Base-by-base conservation (phyloP, 1,140 invertebrate genomes). In the Laupala kohalensis region DNA sequence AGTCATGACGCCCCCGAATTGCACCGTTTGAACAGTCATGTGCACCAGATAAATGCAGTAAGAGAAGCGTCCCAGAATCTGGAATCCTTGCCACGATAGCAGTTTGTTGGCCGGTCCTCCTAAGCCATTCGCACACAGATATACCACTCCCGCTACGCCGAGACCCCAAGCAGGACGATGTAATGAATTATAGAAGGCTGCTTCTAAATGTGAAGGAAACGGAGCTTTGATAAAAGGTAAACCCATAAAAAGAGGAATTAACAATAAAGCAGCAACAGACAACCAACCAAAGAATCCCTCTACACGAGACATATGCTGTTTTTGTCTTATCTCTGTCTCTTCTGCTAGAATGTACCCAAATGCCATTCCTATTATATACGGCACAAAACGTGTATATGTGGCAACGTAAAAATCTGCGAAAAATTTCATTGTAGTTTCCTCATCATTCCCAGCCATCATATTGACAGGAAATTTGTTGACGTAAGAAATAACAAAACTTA, bases 11-110 rank as follows among this genome's bases (percentile, higher is more conserved):
- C 9, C 19, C 19, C 37, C 37, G 9, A 19, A 9, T 53, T 53
- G 9, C 9, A 19, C 19, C 1, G 19, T 53, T 4, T 53, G 37
- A 53, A 53, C 9, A 53, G 37, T 53, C 19, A 23, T 23, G 64
- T 88, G 86, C 4, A 85, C 77, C 5, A 89, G 77, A 76, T 88
- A 89, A 24, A 84, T 80, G 68, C 80, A 79, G 75, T 87, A 89
- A 4, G 86, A 84, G 24, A 88, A 76, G 66, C 85, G 78, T 62
- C 83, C 83, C 0, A 88, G 74, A 0, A 86, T 84, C 27, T 83
- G 76, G 53, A 86, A 85, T 0, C 79, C 75, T 28, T 79, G 80
- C 80, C 82, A 84, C 0, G 85, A 86, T 29, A 89, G 77, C 53
- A 89, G 77, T 4, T 69, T 76, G 72, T 85, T 83, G 4, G 88